Percentiles rank a stretch among this genome's conserved stretches.
phyloP scores from a whole-genome alignment of 2,113 vertebrate species.

The Gorsachius goisagi region DNA sequence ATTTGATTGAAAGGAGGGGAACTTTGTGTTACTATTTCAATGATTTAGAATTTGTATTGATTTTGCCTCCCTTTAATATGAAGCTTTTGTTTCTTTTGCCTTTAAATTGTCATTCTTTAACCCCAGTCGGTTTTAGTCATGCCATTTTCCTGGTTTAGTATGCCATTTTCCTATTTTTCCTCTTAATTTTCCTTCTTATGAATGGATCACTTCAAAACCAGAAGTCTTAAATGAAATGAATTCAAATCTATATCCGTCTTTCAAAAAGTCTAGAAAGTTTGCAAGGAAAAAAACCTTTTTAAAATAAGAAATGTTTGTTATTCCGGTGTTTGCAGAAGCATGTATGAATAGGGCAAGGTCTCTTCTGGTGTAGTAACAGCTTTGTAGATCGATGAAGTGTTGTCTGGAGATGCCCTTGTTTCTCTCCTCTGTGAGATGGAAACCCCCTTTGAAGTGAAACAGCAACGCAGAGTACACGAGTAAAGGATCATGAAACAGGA shows the following conservation, averaged over 20 bases:
- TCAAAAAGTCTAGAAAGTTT: not conserved
- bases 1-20: not conserved
- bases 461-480: not conserved
- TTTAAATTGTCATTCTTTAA: not conserved
- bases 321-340: not conserved
- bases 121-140: not conserved
- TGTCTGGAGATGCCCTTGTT: conserved; percentile 18
- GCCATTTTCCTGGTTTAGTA: not conserved
- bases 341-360: not conserved
- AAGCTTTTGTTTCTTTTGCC: not conserved
- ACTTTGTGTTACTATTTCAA: not conserved
- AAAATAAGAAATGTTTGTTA: not conserved
- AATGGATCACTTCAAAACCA: not conserved
- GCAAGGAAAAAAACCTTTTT: not conserved
- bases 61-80: not conserved
- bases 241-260: not conserved
- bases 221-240: not conserved
- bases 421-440: conserved; percentile 4
- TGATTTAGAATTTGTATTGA: not conserved
- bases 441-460: conserved; percentile 21
- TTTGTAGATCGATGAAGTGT: not conserved
- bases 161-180: not conserved
- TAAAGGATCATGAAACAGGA: conserved; percentile 36
- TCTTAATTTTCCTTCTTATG: not conserved
- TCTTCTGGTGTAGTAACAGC: not conserved